Base-by-base conservation (phyloP, 1,140 invertebrate species). In the Drosophila kikkawai region DNA sequence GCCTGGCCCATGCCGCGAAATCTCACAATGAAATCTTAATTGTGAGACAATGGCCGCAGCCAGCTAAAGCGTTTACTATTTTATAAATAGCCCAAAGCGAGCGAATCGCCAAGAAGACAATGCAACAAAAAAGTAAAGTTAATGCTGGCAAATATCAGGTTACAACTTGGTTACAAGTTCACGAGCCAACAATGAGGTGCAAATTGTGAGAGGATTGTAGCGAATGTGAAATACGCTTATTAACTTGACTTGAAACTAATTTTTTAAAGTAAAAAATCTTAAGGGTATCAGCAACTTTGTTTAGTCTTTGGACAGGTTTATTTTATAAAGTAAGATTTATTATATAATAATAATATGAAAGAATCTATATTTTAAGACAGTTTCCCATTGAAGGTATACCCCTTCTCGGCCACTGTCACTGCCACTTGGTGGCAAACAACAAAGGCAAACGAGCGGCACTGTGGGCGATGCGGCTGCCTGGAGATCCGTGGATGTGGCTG, bases 111-210 rank as follows among this genome's bases (percentile, higher is more conserved):
- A 67, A 50, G 57, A 70, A 79, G 29, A 91, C 79, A 86, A 79
- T 76, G 75, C 69, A 68, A 53, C 41, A 45, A 56, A 63, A 66
- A 68, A 76, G 68, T 56, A 64, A 56, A 75, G 70, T 59, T 44
- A 83, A 75, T 48, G 59, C 44, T 58, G 58, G 47, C 67, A 59
- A 41, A 58, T 69, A 87, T 87, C 79, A 55, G 63, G 74, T 88
- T 88, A 81, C 84, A 90, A 78, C 42, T 75, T 80, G 61, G 76
- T 84, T 90, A 91, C 85, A 90, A 91, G 85, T 90, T 90, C 86
- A 88, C 79, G 59, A 75, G 81, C 55, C 79, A 90, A 69, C 65
- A 82, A 60, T 60, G 44, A 44, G 34, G 36, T 41, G 22, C 4
- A 37, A 39, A 34, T 22, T 11, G 44, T 34, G 41, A 48, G 42